Conservation (phyloP, 2,888 invertebrate genomes). For the Gastracanthus pulcherrimus region DNA sequence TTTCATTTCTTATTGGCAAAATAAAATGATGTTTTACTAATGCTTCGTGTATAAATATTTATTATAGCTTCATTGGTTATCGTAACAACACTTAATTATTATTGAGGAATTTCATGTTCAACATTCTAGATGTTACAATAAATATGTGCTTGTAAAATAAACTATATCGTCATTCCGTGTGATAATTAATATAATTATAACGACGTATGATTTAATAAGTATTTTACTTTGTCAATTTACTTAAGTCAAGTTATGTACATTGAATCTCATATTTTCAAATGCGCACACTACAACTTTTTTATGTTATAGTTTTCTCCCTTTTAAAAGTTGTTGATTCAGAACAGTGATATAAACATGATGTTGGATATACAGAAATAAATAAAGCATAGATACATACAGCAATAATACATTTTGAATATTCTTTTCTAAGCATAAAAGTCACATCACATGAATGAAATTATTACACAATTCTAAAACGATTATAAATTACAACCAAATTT, state of each 20-base stretch:
- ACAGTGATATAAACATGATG: not conserved
- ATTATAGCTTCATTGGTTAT: conserved; percentile 16
- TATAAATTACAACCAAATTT: too few species aligned
- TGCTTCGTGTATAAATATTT: not conserved
- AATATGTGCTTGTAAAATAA: conserved; percentile 2
- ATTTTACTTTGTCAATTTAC: too few species aligned
- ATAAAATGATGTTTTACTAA: conserved; percentile 20
- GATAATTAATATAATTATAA: conserved; percentile 26
- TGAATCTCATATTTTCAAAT: conserved; percentile 53
- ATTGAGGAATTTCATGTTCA: not conserved
- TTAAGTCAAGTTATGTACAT: conserved; percentile 19
- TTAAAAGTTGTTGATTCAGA: conserved; percentile 25
- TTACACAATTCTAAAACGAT: too few species aligned
- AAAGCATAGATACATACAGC: conserved; percentile 31
- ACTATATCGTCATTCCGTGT: conserved; percentile 23
- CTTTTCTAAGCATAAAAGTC: not conserved
- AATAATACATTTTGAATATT: not conserved
- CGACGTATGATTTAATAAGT: conserved; percentile 6
- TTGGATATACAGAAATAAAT: conserved; percentile 35
- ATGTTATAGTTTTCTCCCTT: conserved; percentile 6
- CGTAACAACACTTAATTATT: not conserved
- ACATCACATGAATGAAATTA: too few species aligned
- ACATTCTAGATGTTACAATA: not conserved
- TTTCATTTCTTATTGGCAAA: not conserved
- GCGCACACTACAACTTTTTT: conserved; percentile 45